phyloP scores from a whole-genome alignment of 2,113 vertebrate species.

The Gambusia affinis region DNA sequence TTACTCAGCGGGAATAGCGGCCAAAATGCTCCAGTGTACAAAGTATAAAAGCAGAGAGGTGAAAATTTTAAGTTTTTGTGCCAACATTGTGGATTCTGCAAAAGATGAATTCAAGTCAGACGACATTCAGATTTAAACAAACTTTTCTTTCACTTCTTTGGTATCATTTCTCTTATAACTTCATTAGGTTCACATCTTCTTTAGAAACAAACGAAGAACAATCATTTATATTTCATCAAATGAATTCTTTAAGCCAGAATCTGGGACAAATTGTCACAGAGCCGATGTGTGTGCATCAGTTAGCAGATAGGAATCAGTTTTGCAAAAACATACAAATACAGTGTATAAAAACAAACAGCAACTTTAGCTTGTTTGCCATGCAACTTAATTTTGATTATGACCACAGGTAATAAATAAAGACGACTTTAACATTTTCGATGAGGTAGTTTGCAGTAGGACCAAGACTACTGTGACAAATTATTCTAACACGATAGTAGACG shows the following conservation, averaged over 20 bases:
- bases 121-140: background rate
- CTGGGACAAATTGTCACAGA: background rate
- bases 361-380: background rate
- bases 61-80: background rate
- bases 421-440: background rate
- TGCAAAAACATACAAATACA: background rate
- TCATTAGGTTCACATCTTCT: background rate
- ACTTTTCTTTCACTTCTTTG: background rate
- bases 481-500: background rate
- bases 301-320: background rate
- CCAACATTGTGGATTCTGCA: background rate
- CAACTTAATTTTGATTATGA: background rate
- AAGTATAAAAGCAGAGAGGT: background rate
- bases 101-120: background rate
- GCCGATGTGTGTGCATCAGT: background rate
- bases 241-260: background rate
- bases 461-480: background rate
- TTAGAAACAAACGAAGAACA: background rate
- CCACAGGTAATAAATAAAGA: background rate
- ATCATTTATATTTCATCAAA: background rate
- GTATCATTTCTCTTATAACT: background rate
- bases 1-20: slow-evolving; percentile 34
- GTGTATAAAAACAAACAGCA: background rate
- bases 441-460: too few relatives aligned
- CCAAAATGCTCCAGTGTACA: slow-evolving; percentile 31